Evolutionary conservation across 2,888 invertebrate genomes (phyloP).

Genomic region (Pristionchus maxplancki): DNA sequence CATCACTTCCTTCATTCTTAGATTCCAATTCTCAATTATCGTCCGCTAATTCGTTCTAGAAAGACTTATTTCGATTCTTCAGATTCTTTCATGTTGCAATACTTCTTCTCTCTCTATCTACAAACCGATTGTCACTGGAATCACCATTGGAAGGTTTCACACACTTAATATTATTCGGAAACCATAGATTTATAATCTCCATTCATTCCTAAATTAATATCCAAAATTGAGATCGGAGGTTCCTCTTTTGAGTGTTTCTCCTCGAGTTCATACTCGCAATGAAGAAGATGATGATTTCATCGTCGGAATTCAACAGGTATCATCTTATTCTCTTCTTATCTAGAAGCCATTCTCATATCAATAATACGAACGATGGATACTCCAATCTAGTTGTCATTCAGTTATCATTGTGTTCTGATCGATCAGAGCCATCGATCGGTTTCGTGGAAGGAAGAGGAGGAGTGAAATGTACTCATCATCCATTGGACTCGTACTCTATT

Average conservation of each 20-base stretch:
- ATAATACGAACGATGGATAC: no score
- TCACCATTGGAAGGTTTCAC: slow-evolving; percentile 26
- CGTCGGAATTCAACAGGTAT: background rate
- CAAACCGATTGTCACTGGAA: slow-evolving; percentile 35
- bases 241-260: background rate
- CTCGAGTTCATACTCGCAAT: background rate
- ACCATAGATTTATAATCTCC: background rate
- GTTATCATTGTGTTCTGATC: slow-evolving; percentile 34
- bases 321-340: no score
- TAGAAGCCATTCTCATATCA: no score
- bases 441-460: slow-evolving; percentile 33
- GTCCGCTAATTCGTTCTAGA: background rate
- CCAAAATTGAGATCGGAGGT: background rate
- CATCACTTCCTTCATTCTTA: background rate
- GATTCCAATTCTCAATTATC: no score
- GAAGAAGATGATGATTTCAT: slow-evolving; percentile 41
- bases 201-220: background rate
- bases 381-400: no score
- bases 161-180: background rate
- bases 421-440: slow-evolving; percentile 7
- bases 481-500: background rate
- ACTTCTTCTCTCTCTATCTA: background rate
- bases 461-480: slow-evolving; percentile 7
- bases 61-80: background rate
- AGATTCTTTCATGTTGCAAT: slow-evolving; percentile 39